Conservation (phyloP, 2,888 invertebrate species). For the Neelides folsomi region DNA sequence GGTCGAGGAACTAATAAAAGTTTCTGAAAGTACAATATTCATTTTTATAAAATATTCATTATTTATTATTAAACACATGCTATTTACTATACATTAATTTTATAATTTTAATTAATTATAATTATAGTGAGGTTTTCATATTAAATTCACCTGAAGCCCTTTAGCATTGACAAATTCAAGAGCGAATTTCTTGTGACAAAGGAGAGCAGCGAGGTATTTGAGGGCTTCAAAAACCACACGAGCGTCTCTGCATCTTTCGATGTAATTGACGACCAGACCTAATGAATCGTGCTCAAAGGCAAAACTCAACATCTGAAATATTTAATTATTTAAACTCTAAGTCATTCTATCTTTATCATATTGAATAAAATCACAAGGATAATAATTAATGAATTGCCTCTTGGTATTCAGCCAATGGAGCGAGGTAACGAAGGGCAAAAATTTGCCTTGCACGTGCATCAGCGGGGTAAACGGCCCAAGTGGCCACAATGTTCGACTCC, state of each 20-base stretch:
- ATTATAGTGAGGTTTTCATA: background rate
- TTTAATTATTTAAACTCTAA: background rate
- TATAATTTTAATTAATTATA: background rate
- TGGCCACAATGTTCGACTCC: conserved; percentile 76
- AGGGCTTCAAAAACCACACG: conserved; percentile 90
- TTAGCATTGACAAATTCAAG: conserved; percentile 84
- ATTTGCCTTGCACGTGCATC: conserved; percentile 80
- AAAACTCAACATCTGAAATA: conserved; percentile 62
- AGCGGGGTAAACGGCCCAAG: conserved; percentile 77
- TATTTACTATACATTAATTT: background rate
- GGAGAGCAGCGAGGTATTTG: conserved; percentile 80
- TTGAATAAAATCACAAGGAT: too few relatives aligned
- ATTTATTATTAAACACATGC: background rate
- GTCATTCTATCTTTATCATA: background rate
- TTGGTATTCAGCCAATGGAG: conserved; percentile 95
- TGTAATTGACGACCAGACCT: conserved; percentile 75
- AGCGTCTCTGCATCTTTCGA: conserved; percentile 72
- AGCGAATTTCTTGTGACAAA: conserved; percentile 97
- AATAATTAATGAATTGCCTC: conserved; percentile 48
- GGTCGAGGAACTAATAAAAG: conserved; percentile 81
- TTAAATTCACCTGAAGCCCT: conserved; percentile 55
- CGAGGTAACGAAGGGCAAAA: conserved; percentile 82
- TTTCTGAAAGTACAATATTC: too few relatives aligned
- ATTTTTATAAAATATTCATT: too few relatives aligned
- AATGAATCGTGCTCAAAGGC: conserved; percentile 88